Evolutionary conservation across 2,888 invertebrate species (phyloP).

Genomic region (Cheilosia soror): DNA sequence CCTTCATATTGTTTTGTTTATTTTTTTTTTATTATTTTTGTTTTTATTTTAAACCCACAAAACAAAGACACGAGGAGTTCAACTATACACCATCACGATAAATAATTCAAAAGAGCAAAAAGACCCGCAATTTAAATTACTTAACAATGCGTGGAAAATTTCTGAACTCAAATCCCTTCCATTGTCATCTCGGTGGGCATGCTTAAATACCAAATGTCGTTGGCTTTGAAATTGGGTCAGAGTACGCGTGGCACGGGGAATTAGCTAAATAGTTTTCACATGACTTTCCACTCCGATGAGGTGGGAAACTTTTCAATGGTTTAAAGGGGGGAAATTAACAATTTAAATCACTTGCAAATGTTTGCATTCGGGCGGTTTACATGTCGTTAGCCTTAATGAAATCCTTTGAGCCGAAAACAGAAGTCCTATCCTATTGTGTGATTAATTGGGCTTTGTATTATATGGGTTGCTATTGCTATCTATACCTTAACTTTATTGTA

Average conservation of each 20-base stretch:
- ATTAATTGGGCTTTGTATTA: slow-evolving; percentile 57
- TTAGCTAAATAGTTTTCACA: slow-evolving; percentile 66
- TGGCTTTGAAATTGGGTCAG: slow-evolving; percentile 37
- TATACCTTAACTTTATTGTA: slow-evolving; percentile 1
- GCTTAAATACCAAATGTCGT: slow-evolving; percentile 7
- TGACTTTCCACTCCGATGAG: slow-evolving; percentile 9
- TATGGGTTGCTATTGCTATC: slow-evolving; percentile 2
- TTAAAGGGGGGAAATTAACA: slow-evolving; percentile 41
- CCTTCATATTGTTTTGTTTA: background rate
- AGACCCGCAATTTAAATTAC: slow-evolving; percentile 50
- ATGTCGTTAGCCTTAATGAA: slow-evolving; percentile 47
- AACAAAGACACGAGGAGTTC: slow-evolving; percentile 32
- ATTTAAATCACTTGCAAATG: slow-evolving; percentile 64
- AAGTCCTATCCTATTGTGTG: slow-evolving; percentile 27
- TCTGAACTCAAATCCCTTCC: background rate
- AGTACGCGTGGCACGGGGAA: slow-evolving; percentile 13
- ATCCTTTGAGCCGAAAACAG: slow-evolving; percentile 14
- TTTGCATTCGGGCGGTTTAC: slow-evolving; percentile 32
- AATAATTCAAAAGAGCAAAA: slow-evolving; percentile 66
- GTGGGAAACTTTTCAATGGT: slow-evolving; percentile 27
- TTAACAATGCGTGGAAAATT: slow-evolving; percentile 65
- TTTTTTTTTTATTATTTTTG: background rate
- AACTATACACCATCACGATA: slow-evolving; percentile 36
- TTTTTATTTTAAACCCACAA: background rate
- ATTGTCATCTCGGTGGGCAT: slow-evolving; percentile 29